Conservation (phyloP, 2,113 vertebrate genomes). For the Montifringilla adamsi region DNA sequence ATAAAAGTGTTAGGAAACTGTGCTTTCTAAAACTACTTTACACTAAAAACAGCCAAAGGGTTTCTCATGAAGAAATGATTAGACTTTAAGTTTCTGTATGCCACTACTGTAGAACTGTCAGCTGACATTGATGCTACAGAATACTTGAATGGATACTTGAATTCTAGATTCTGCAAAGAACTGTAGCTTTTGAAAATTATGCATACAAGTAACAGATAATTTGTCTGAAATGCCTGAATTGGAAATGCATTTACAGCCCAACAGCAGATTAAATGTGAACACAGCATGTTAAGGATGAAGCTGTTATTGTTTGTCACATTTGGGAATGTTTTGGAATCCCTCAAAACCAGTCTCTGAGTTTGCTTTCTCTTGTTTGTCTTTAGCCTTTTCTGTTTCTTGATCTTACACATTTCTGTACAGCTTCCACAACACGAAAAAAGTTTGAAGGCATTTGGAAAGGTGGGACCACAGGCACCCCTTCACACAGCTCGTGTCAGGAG, state of each 20-base stretch:
- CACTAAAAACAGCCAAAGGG: neutral
- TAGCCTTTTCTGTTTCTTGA: neutral
- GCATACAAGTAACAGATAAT: neutral
- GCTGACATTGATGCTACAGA: neutral
- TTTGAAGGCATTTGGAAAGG: neutral
- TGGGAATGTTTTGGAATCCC: neutral
- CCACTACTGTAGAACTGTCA: neutral
- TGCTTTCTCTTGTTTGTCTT: neutral
- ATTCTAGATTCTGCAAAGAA: neutral
- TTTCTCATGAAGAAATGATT: neutral
- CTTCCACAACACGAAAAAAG: neutral
- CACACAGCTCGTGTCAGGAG: neutral
- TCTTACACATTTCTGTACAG: neutral
- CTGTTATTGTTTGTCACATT: fast-evolving
- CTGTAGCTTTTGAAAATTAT: neutral
- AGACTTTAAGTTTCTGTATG: neutral
- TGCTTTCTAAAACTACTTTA: neutral
- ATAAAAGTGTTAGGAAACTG: neutral
- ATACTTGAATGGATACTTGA: neutral
- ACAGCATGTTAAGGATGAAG: neutral
- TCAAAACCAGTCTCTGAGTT: neutral
- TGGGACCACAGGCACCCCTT: neutral
- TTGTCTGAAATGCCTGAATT: neutral
- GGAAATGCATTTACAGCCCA: neutral
- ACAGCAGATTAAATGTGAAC: neutral